Base-by-base conservation (phyloP, 2,888 invertebrate genomes). In the Drosophila buzzatii region DNA sequence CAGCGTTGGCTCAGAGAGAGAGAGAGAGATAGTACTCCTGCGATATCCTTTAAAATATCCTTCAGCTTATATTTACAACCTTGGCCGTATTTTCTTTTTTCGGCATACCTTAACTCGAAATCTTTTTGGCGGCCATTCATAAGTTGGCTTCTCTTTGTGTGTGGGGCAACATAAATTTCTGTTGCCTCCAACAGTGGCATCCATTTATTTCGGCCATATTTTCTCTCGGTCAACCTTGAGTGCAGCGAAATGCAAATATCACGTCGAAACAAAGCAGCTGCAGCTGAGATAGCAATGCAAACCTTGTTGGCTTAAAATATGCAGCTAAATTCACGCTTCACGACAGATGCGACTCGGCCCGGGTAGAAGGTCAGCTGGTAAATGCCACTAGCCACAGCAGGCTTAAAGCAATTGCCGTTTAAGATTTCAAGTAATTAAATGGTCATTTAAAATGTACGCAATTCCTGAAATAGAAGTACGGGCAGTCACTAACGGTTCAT, bases 371-470 rank as follows among this genome's bases (percentile, higher is more conserved):
- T 59, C 64, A 67, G 18, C 20, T 23, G 5, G 20, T 20, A 52
- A 20, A 35, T 45, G 70, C 33, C 39, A 52, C 35, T 35, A 55
- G 53, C 62, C 53, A 70, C 27, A 57, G 37, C 10, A 14, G 47
- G 52, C 35, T 72, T 80, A n/a, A 66, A 51, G 67, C 51, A 57
- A 49, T 62, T 61, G 55, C 64, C 76, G 23, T 62, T 55, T 61
- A 20, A 20, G 68, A 44, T 67, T 78, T 68, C 47, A 79, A 70
- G 79, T 63, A 88, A 88, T 85, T 85, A 85, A 85, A 85, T 79
- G 61, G 61, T 64, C 70, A 79, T 85, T 85, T 81, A 31, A 73
- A 47, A 58, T 57, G 56, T 49, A 45, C 44, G 35, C 41, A 66
- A 41, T 14, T 63, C 37, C 45, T 37, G 18, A 7, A 41, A 41